Percentiles rank a stretch among this genome's conserved stretches.
These are phyloP conservation scores for Calidris pygmaea DNA, from an alignment of 2,113 vertebrate genomes.

Conservation along the genomic window DNA sequence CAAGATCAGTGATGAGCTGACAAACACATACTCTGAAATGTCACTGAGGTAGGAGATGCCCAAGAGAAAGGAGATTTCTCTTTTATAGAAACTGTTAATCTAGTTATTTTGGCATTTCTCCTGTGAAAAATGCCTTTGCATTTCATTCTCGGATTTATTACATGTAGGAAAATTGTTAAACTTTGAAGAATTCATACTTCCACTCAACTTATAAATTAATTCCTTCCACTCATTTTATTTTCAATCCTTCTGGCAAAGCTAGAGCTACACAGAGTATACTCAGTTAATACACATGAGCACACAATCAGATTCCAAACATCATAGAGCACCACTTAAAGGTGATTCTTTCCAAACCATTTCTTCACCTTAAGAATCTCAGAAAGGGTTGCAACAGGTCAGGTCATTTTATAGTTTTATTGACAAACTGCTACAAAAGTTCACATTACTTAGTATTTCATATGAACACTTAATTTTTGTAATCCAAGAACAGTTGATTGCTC, in stretches of 20 bases:
- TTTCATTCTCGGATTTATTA: not conserved
- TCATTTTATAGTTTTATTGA: not conserved
- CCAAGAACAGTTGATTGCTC: slow-evolving; percentile 33
- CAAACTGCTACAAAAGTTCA: not conserved
- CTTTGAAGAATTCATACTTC: not conserved
- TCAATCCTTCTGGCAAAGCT: not conserved
- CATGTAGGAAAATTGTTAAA: not conserved
- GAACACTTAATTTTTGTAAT: slow-evolving; percentile 20
- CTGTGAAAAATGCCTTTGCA: not conserved
- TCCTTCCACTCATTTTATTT: not conserved
- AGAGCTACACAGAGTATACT: not conserved
- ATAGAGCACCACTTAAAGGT: not conserved
- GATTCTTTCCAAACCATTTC: not conserved
- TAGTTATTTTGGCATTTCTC: not conserved
- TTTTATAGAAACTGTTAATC: not conserved
- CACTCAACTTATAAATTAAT: not conserved
- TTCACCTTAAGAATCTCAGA: not conserved
- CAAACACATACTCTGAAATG: not conserved
- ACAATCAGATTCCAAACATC: not conserved
- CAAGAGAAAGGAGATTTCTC: too few relatives aligned
- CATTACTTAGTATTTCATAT: slow-evolving; percentile 11
- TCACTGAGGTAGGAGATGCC: not conserved
- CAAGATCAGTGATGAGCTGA: not conserved
- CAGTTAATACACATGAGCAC: not conserved
- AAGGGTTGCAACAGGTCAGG: not conserved